These are phyloP conservation scores for Imbricaverruca yamaguchii DNA, from an alignment of 2,888 invertebrate species.

Conservation along the genomic window DNA sequence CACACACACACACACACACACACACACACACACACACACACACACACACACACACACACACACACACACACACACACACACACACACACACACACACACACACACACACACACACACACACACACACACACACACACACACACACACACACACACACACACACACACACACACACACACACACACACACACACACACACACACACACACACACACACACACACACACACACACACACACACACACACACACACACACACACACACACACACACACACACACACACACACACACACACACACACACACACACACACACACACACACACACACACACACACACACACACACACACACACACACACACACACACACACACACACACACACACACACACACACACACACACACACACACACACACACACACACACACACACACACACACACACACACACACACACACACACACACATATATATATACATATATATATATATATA, in stretches of 20 bases:
- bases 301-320: background rate
- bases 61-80: background rate
- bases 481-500: no score
- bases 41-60: background rate
- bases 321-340: background rate
- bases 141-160: background rate
- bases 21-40: background rate
- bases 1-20: background rate
- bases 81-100: background rate
- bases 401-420: background rate
- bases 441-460: background rate
- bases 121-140: background rate
- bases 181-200: constrained; percentile 1
- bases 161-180: background rate
- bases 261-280: background rate
- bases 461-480: background rate
- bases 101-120: background rate
- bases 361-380: background rate
- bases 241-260: background rate
- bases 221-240: background rate
- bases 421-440: background rate
- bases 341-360: background rate
- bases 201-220: background rate
- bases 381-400: background rate
- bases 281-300: background rate